phyloP scores from a whole-genome alignment of 2,113 vertebrate genomes.

The Grallaria varia region DNA sequence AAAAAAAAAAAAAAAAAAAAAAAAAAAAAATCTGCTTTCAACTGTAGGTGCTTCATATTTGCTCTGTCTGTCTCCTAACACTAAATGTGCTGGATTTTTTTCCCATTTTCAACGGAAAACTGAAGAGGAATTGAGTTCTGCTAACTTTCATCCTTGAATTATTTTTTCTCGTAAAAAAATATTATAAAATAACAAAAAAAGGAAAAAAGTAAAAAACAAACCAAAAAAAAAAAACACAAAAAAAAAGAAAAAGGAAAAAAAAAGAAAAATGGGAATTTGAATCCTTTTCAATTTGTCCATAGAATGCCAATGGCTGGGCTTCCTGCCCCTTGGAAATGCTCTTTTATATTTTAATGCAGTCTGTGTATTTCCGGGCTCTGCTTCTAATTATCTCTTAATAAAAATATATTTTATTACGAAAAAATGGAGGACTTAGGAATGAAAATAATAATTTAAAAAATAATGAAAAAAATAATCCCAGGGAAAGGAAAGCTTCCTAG shows the following conservation, averaged over 20 bases:
- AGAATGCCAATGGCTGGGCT: slow-evolving; percentile 42
- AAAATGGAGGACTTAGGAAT: too few species aligned
- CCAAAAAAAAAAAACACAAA: not conserved
- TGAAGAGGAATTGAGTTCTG: slow-evolving; percentile 66
- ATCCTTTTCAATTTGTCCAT: slow-evolving; percentile 62
- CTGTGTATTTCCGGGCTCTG: too few species aligned
- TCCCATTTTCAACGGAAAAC: slow-evolving; percentile 70
- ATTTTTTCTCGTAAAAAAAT: not conserved
- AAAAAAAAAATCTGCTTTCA: slow-evolving; percentile 65
- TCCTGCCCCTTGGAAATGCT: slow-evolving; percentile 62
- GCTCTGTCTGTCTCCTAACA: slow-evolving; percentile 76
- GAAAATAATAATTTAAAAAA: not conserved
- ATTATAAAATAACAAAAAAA: not conserved
- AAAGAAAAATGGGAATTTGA: slow-evolving; percentile 32
- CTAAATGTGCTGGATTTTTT: slow-evolving; percentile 70
- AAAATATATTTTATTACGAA: too few species aligned
- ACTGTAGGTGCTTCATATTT: slow-evolving; percentile 76
- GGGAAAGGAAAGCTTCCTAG: slow-evolving; percentile 48
- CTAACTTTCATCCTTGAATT: slow-evolving; percentile 59
- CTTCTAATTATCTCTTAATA: too few species aligned
- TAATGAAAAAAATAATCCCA: not conserved
- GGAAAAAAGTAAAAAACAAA: not conserved
- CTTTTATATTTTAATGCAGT: slow-evolving; percentile 66
- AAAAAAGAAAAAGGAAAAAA: not conserved
- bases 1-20: not conserved